These are phyloP conservation scores for Scolopax bukidnonensis DNA, from an alignment of 2,797 vertebrate genomes.

Conservation along the genomic window DNA sequence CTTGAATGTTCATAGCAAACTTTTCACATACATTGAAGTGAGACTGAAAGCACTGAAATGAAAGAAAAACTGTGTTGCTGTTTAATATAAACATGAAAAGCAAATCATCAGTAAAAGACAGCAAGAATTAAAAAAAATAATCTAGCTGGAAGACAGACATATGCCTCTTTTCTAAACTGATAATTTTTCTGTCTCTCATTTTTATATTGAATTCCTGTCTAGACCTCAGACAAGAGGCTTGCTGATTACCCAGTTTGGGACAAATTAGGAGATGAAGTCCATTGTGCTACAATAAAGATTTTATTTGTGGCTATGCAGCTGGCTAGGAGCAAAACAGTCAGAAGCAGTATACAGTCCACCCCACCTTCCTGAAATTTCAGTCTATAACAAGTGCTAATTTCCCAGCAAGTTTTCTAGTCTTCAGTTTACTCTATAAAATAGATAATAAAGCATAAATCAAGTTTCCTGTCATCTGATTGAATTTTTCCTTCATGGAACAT, in stretches of 20 bases:
- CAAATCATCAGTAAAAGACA: background rate
- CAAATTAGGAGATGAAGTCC: conserved; percentile 1
- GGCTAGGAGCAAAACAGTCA: background rate
- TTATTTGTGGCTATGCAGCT: conserved; percentile 2
- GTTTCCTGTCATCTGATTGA: background rate
- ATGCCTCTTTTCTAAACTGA: background rate
- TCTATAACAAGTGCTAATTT: background rate
- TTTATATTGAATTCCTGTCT: conserved; percentile 20
- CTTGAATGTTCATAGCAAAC: background rate
- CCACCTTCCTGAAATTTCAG: background rate
- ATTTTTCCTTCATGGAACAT: background rate
- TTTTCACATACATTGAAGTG: background rate
- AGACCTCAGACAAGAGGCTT: conserved; percentile 28
- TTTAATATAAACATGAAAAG: background rate
- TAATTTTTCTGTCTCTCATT: conserved; percentile 16
- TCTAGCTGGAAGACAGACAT: background rate
- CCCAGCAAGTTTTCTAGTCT: background rate
- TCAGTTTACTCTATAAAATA: background rate
- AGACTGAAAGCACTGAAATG: background rate
- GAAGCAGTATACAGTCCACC: background rate
- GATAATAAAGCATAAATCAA: background rate
- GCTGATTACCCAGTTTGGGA: background rate
- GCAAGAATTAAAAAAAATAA: background rate
- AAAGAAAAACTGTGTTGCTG: background rate
- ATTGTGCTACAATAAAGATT: background rate